phyloP scores from a whole-genome alignment of 2,888 invertebrate species.

The Siphlonurus alternatus region DNA sequence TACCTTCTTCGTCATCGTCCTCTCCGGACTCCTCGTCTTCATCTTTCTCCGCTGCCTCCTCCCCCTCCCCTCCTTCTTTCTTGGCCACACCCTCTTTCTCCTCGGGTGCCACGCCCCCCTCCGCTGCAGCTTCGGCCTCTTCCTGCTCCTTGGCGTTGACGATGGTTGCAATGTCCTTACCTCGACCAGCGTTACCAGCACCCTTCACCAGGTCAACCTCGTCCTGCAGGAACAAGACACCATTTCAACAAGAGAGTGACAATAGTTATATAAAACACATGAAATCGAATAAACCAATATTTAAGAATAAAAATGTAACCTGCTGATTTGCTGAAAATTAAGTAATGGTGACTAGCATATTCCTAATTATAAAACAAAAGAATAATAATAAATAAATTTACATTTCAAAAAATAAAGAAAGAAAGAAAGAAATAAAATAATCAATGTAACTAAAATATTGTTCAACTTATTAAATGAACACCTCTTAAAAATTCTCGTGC shows the following conservation, averaged over 20 bases:
- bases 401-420: too few species aligned
- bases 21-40: slow-evolving; percentile 19
- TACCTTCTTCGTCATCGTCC: slow-evolving; percentile 7
- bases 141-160: slow-evolving; percentile 56
- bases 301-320: not conserved
- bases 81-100: slow-evolving; percentile 24
- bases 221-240: slow-evolving; percentile 31
- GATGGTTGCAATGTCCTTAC: slow-evolving; percentile 86
- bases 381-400: too few species aligned
- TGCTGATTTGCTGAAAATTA: not conserved
- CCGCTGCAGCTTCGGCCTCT: slow-evolving; percentile 24
- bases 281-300: too few species aligned
- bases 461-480: too few species aligned
- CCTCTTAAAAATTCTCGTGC: too few species aligned
- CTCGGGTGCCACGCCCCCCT: slow-evolving; percentile 16
- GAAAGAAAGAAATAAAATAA: too few species aligned
- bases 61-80: slow-evolving; percentile 22
- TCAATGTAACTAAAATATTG: too few species aligned
- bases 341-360: too few species aligned
- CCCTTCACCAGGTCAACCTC: slow-evolving; percentile 59
- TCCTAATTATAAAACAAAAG: too few species aligned
- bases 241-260: too few species aligned
- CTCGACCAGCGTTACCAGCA: slow-evolving; percentile 65
- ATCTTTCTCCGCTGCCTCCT: slow-evolving; percentile 28
- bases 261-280: too few species aligned